Conservation (phyloP, 1,140 invertebrate genomes). For the Microplitis mediator region DNA sequence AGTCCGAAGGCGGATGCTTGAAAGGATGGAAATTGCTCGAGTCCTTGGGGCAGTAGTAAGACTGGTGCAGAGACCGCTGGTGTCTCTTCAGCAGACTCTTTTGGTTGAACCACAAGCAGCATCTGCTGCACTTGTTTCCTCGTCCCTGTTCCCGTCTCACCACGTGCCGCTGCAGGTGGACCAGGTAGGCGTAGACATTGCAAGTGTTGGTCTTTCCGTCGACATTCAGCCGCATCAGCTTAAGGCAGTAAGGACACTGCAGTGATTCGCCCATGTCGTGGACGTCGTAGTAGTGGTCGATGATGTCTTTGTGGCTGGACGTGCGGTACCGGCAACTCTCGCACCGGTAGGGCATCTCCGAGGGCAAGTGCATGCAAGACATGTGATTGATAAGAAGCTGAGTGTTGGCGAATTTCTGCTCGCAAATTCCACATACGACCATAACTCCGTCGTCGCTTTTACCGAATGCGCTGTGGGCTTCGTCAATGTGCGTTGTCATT, state of each 20-base stretch:
- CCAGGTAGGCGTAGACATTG: conserved; percentile 52
- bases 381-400: conserved; percentile 74
- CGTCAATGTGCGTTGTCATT: conserved; percentile 52
- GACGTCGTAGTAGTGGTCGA: conserved; percentile 73
- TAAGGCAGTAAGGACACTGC: conserved; percentile 77
- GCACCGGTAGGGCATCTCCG: conserved; percentile 82
- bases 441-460: conserved; percentile 53
- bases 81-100: conserved; percentile 64
- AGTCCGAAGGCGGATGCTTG: conserved; percentile 35
- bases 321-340: conserved; percentile 74
- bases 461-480: conserved; percentile 57
- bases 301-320: conserved; percentile 74
- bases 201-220: conserved; percentile 46
- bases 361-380: conserved; percentile 74
- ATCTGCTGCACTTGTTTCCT: conserved; percentile 70
- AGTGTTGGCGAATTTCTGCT: conserved; percentile 62
- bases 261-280: conserved; percentile 69
- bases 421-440: conserved; percentile 73
- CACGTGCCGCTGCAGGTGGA: conserved; percentile 59
- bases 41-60: conserved; percentile 34
- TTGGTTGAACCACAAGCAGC: conserved; percentile 75
- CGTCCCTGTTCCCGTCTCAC: conserved; percentile 63
- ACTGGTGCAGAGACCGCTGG: conserved; percentile 50
- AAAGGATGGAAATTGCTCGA: conserved; percentile 15
- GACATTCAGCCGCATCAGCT: conserved; percentile 60